phyloP scores from a whole-genome alignment of 2,113 vertebrate species.

The Regulus satrapa region DNA sequence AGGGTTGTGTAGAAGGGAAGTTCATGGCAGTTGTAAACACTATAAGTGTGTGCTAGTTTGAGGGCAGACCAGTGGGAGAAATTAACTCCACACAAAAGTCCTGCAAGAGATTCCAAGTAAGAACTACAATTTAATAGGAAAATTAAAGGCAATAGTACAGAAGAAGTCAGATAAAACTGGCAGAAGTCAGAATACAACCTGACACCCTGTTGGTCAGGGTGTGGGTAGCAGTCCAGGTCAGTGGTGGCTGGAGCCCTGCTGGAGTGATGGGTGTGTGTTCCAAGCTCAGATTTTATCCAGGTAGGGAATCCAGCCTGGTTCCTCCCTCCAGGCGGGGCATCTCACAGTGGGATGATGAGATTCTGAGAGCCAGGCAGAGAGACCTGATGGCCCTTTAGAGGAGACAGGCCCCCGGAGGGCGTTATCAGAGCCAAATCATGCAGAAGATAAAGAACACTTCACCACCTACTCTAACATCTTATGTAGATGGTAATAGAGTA shows the following conservation, averaged over 20 bases:
- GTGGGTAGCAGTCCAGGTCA: neutral
- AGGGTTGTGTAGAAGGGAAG: neutral
- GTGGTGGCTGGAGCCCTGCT: neutral
- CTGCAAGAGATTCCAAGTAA: neutral
- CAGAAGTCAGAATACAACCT: neutral
- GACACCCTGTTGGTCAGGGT: neutral
- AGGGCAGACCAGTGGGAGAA: neutral
- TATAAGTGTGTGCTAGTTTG: neutral
- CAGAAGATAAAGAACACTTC: neutral
- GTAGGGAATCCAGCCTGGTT: neutral
- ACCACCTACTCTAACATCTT: no score
- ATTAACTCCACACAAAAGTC: neutral
- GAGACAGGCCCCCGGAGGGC: accelerated
- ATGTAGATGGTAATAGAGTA: neutral
- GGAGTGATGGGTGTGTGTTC: neutral
- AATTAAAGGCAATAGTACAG: neutral
- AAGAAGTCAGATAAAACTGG: no score
- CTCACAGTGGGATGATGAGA: neutral
- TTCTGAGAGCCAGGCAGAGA: accelerated
- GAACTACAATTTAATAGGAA: neutral
- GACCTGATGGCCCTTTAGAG: no score
- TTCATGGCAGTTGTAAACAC: neutral
- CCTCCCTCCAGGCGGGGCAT: accelerated
- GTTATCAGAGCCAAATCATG: no score
- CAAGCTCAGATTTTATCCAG: neutral